Conservation (phyloP, 1,140 invertebrate genomes). For the Antheraea mylitta region DNA sequence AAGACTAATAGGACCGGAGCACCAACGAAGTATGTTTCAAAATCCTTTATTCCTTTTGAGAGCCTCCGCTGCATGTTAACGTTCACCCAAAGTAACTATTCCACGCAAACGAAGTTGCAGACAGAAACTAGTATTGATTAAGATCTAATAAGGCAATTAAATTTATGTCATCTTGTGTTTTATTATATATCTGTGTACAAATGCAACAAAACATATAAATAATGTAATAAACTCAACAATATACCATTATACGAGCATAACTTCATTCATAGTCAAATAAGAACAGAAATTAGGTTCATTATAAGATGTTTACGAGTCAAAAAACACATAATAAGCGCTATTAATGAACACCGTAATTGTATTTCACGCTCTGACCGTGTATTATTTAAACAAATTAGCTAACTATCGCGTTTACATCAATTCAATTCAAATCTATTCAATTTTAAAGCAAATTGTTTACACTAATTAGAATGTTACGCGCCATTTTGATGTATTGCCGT, state of each 20-base stretch:
- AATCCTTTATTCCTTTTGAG: too few relatives aligned
- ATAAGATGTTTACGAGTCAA: background rate
- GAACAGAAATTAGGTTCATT: background rate
- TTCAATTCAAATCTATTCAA: conserved; percentile 63
- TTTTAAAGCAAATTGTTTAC: conserved; percentile 47
- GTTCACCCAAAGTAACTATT: too few relatives aligned
- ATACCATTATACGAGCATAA: background rate
- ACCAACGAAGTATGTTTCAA: too few relatives aligned
- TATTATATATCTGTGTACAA: too few relatives aligned
- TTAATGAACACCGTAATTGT: background rate
- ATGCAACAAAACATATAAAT: background rate
- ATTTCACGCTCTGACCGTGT: conserved; percentile 10
- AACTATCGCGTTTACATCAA: conserved; percentile 36
- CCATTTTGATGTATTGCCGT: conserved; percentile 32
- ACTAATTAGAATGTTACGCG: conserved; percentile 39
- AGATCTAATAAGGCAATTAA: too few relatives aligned
- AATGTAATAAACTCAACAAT: background rate
- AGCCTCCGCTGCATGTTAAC: too few relatives aligned
- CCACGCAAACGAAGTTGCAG: too few relatives aligned
- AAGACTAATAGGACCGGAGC: too few relatives aligned
- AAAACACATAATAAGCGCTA: background rate
- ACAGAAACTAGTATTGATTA: too few relatives aligned
- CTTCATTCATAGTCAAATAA: background rate
- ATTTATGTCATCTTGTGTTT: too few relatives aligned
- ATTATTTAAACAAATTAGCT: conserved; percentile 17